Base-by-base conservation (phyloP, 1,140 invertebrate genomes). In the Zaprionus nigranus region DNA sequence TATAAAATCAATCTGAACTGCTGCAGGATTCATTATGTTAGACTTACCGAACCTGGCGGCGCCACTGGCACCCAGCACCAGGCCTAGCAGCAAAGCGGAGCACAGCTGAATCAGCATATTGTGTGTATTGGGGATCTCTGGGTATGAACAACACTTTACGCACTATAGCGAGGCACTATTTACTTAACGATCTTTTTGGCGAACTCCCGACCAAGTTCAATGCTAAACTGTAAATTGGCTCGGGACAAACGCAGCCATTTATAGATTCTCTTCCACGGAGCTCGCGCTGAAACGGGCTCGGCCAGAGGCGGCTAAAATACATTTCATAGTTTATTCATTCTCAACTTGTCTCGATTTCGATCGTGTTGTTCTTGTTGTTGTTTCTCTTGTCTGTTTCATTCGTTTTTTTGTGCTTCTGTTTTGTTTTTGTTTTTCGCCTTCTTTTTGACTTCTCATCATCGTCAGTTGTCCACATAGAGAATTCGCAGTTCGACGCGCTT, bases 161-260 rank as follows among this genome's bases (percentile, higher is more conserved):
- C 68, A 63, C 65, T 63, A 6, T 46, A 20, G 57, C 68, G 53
- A 20, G 53, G 59, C 54, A 57, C 63, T 51, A 60, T 59, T 59
- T 46, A 11, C 24, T 56, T 12, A 51, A 62, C 36, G 36, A 46
- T 46, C 6, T 26, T 70, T 76, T 90, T 85, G 72, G 85, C 85
- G 82, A 92, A 82, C 83, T 84, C 86, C 81, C 82, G 85, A 81
- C 84, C 91, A 90, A 83, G 91, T 92, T 92, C 91, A 92, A 92
- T 92, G 91, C 77, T 90, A 92, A 92, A 92, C 91, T 92, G 91
- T 90, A 90, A 91, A 91, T 90, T 79, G 82, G 74, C 83, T 92
- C 78, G 68, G 85, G 91, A 90, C 84, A 77, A 76, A 90, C 91
- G 74, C 87, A 79, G 74, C 78, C 82, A 92, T 92, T 92, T 92